Conservation (phyloP, 2,797 vertebrate species). For the Florisuga fusca region DNA sequence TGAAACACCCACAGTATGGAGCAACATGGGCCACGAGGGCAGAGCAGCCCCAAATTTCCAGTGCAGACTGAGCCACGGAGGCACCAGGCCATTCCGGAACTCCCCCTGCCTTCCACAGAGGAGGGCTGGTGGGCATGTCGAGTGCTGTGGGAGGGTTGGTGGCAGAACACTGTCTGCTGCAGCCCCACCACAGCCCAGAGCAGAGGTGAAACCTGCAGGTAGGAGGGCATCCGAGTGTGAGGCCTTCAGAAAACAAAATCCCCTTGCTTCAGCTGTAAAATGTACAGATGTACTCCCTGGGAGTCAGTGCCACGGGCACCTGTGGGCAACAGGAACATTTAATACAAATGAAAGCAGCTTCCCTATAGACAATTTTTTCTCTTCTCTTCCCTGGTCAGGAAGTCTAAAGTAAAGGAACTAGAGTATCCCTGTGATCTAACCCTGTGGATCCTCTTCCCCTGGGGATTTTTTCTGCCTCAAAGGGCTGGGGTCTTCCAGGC, state of each 20-base stretch:
- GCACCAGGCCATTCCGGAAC: no score
- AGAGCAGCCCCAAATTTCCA: background rate
- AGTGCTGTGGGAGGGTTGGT: background rate
- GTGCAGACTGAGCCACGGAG: background rate
- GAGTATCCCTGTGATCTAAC: background rate
- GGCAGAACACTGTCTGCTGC: accelerated
- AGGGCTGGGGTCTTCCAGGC: background rate
- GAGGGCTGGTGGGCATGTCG: accelerated
- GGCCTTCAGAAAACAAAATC: background rate
- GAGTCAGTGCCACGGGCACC: background rate
- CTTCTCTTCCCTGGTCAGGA: background rate
- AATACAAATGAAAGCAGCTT: background rate
- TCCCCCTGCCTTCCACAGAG: background rate
- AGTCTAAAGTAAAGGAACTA: background rate
- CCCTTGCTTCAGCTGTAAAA: background rate
- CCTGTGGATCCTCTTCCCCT: no score
- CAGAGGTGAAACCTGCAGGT: accelerated
- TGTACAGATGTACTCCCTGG: background rate
- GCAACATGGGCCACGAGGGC: background rate
- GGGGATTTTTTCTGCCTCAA: background rate
- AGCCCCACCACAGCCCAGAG: accelerated
- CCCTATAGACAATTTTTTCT: no score
- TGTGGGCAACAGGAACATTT: background rate
- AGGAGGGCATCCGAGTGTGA: background rate
- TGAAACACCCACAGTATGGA: background rate